phyloP scores from a whole-genome alignment of 2,888 invertebrate genomes.

The Amblyteles armatorius region DNA sequence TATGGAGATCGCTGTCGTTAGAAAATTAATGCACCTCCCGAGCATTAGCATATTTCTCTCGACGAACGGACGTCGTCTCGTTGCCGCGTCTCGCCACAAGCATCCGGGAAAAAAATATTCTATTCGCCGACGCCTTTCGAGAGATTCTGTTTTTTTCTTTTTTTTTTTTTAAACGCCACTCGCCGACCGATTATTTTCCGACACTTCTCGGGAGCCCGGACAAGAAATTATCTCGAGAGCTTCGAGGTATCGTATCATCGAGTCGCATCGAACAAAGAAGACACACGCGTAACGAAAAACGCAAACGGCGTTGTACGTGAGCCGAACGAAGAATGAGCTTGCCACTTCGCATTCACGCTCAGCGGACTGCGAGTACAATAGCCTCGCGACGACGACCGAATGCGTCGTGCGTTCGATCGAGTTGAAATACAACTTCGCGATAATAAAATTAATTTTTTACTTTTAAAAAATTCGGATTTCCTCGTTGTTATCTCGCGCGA shows the following conservation, averaged over 20 bases:
- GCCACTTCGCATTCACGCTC: not conserved
- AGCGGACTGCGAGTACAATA: slow-evolving; percentile 7
- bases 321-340: slow-evolving; percentile 50
- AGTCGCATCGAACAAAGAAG: slow-evolving; percentile 55
- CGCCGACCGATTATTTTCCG: no score
- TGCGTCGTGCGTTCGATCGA: not conserved
- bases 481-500: not conserved
- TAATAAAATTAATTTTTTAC: not conserved
- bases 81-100: not conserved
- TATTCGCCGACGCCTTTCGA: not conserved
- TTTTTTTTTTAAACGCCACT: not conserved
- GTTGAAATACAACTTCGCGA: not conserved
- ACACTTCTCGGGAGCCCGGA: not conserved
- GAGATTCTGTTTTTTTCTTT: not conserved
- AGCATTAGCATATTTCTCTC: not conserved
- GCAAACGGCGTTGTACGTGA: slow-evolving; percentile 59
- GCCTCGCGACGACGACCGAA: slow-evolving; percentile 1
- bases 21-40: slow-evolving; percentile 35
- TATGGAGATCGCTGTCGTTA: slow-evolving; percentile 29
- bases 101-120: not conserved
- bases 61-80: slow-evolving; percentile 2
- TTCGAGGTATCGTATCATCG: slow-evolving; percentile 18
- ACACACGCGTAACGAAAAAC: slow-evolving; percentile 53
- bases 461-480: not conserved
- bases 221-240: slow-evolving; percentile 29